A percentile compares a stretch with the other conserved stretches of the same genome.
These are phyloP conservation scores for Lypha dubia DNA, from an alignment of 2,888 invertebrate species.

Conservation along the genomic window DNA sequence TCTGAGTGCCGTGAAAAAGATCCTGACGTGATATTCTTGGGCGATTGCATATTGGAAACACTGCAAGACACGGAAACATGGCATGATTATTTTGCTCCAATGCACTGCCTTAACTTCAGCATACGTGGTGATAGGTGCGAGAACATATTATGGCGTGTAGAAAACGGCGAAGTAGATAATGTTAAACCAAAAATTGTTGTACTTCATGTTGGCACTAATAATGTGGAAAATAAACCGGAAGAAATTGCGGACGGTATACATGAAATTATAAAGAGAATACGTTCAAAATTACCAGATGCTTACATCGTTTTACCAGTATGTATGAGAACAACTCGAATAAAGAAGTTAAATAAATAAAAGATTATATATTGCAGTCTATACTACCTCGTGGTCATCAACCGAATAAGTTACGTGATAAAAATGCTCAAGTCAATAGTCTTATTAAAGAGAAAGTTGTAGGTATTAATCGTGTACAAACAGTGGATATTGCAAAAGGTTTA, in stretches of 20 bases:
- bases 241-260: slow-evolving; percentile 92
- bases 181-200: slow-evolving; percentile 95
- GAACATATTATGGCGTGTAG: slow-evolving; percentile 94
- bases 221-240: slow-evolving; percentile 90
- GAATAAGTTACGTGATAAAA: slow-evolving; percentile 91
- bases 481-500: slow-evolving; percentile 91
- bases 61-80: slow-evolving; percentile 93
- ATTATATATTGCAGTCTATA: slow-evolving; percentile 87
- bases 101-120: slow-evolving; percentile 94
- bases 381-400: slow-evolving; percentile 94
- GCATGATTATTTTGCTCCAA: slow-evolving; percentile 94
- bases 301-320: slow-evolving; percentile 93
- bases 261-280: slow-evolving; percentile 89
- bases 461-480: slow-evolving; percentile 89
- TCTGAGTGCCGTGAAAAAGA: slow-evolving; percentile 94
- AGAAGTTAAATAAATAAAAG: not conserved
- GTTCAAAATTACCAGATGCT: slow-evolving; percentile 90
- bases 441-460: slow-evolving; percentile 87
- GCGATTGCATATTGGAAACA: slow-evolving; percentile 93
- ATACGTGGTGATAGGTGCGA: slow-evolving; percentile 94
- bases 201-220: slow-evolving; percentile 94
- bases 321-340: slow-evolving; percentile 1
- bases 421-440: slow-evolving; percentile 89
- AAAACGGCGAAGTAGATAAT: slow-evolving; percentile 94
- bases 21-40: slow-evolving; percentile 95